Evolutionary conservation across 2,113 vertebrate genomes (phyloP).

Genomic region (Rhipidura dahli): DNA sequence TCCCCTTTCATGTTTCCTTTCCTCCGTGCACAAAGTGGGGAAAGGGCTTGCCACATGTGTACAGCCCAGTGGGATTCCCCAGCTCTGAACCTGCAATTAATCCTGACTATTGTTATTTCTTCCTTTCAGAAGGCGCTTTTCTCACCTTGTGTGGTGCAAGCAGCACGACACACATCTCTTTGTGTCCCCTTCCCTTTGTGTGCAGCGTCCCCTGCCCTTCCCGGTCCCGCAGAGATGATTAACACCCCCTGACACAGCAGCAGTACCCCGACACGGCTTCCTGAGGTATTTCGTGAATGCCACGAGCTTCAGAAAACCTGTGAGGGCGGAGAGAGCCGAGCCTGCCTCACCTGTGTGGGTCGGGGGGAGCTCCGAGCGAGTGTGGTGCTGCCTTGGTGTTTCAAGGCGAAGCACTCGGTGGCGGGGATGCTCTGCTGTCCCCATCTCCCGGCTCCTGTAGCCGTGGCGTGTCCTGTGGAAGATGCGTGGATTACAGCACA

Average conservation of each 20-base stretch:
- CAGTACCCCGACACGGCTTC: neutral
- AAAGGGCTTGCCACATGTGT: neutral
- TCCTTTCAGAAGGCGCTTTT: neutral
- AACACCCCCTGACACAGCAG: neutral
- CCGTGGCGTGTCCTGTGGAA: neutral
- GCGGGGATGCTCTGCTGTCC: neutral
- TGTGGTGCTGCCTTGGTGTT: rapidly evolving
- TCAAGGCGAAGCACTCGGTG: neutral
- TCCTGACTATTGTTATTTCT: neutral
- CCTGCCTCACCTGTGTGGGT: neutral
- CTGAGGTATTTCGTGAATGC: neutral
- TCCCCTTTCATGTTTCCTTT: neutral
- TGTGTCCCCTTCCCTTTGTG: neutral
- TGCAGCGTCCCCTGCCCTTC: neutral
- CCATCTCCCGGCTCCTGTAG: neutral
- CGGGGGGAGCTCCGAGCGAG: rapidly evolving
- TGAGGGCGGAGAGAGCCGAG: neutral
- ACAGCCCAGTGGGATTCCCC: neutral
- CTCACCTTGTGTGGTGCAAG: neutral
- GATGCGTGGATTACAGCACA: rapidly evolving
- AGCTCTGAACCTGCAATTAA: neutral
- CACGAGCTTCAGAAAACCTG: neutral
- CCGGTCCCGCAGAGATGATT: neutral
- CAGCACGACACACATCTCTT: neutral
- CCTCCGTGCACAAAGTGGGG: neutral